Base-by-base conservation (phyloP, 2,797 vertebrate genomes). In the Sebastes kiyomatsui region DNA sequence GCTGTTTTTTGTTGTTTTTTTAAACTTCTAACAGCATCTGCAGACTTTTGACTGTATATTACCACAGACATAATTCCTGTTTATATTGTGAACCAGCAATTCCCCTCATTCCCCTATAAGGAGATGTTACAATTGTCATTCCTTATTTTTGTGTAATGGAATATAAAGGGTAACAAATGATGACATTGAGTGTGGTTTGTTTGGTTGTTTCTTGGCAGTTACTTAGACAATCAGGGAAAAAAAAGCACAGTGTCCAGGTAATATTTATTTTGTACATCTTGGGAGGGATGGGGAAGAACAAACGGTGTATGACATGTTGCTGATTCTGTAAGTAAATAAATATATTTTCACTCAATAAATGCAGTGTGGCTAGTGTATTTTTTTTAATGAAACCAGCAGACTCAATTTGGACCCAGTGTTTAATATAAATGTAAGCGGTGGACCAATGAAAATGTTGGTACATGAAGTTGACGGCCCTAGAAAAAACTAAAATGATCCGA, bases 241-340 rank as follows among this genome's bases (percentile, higher is more conserved):
- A 90, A 90, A 92, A 84, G 87, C 91, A 92, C 88, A 92, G 80
- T 89, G 90, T 92, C 92, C 90, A 93, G 93, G 92, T 94, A 89
- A 94, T 93, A 95, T 94, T 94, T 94, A 94, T 95, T 96, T 85
- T 94, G 87, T 93, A 88, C 90, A 90, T 92, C 87, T 83, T 90
- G 87, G 87, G 87, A 90, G 61, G 87, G 83, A 56, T 62, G 79
- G 82, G 79, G 62, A 76, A 90, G 87, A 94, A 90, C 91, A 92
- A 92, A 89, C 76, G 33, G 75, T 88, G 87, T 87, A 87, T 89
- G 67, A 91, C 87, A 93, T 90, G 86, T 95, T 93, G 88, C 92
- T 92, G 84, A 93, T 94, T 94, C 91, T 94, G 89, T 95, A 93
- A 92, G 87, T 93, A 94, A 96, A 96, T 95, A 96, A 95, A 96